Percentiles rank a stretch among this genome's conserved stretches.
phyloP scores from a whole-genome alignment of 2,113 vertebrate species.

The Mustela lutreola region DNA sequence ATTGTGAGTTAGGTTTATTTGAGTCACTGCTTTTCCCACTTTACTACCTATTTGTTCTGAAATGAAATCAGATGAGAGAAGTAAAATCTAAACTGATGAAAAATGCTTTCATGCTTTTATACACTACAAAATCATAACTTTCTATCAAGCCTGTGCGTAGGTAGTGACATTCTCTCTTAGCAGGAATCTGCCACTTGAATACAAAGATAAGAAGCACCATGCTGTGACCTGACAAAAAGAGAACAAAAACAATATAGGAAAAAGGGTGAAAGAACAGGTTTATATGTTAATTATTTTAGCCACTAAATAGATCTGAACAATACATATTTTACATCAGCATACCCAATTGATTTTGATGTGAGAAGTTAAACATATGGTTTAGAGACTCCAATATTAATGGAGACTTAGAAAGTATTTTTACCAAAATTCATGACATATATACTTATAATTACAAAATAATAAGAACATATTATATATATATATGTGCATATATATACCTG shows the following conservation, averaged over 20 bases:
- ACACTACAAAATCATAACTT: constrained; percentile 26
- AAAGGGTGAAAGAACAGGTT: neutral
- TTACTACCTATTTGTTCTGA: constrained; percentile 11
- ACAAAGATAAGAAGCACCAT: neutral
- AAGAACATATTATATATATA: neutral
- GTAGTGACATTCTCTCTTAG: neutral
- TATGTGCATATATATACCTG: neutral
- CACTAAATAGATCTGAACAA: neutral
- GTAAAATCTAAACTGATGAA: constrained; percentile 60
- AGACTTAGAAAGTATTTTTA: neutral
- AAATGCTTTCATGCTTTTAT: constrained; percentile 44
- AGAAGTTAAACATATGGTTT: neutral
- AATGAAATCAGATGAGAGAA: constrained; percentile 54
- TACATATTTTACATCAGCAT: neutral
- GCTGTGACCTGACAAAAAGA: neutral
- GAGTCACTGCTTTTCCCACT: constrained; percentile 29
- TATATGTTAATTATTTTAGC: neutral
- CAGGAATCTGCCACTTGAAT: neutral
- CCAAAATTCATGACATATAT: neutral
- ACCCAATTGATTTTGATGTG: neutral
- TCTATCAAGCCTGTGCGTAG: neutral
- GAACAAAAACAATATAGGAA: neutral
- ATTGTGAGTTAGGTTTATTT: constrained; percentile 42
- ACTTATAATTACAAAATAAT: neutral
- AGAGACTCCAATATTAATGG: neutral